Evolutionary conservation across 92 coral and sea anemone species (phyloP), one percentile per base, ranked within the genome.

Genomic region (Isaurus tuberculatus): DNA sequence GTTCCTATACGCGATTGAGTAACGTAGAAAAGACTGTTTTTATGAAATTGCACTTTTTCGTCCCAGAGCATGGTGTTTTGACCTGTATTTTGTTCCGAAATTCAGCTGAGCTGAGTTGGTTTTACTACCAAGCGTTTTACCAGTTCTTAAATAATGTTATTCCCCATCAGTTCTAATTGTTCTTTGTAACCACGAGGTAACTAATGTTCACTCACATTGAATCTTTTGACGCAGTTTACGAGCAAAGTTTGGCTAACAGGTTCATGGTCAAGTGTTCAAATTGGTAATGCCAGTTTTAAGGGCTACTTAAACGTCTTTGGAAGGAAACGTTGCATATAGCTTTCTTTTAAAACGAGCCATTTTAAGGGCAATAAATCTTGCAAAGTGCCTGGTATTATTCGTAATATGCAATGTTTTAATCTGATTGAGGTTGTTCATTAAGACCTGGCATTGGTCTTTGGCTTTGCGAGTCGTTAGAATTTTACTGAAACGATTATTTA

Each of bases 381-480:
- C 82, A 57, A 77, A 77, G 82, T 77, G 82, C 51, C 81, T 36
- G n/a, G 82, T 74, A 26, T 72, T 10, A 42, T 72, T 72, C 75
- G 27, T 20, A 77, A 77, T 48, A 77, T 58, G 49, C 82, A 58
- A 33, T 34, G 60, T 77, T 57, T 53, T 58, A 16, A 63, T 33
- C 82, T 77, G 82, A 77, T 77, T 53, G 31, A 33, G 32, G 69
- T 28, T 77, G 1, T 77, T 72, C 13, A 27, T 36, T 63, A 60
- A 26, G 67, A 25, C 64, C 25, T 33, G 11, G 53, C 48, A 77
- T 34, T 77, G 70, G 82, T 60, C 82, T 32, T 19, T 49, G 23
- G n/a, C 34, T 19, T 16, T n/a, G 31, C 40, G 23, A 11, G 40
- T 26, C 49, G 78, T 34, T 77, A 26, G 13, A 74, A 23, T 58